Percentiles rank a stretch among this genome's conserved stretches.
Evolutionary conservation across 2,113 vertebrate genomes (phyloP).

Genomic region (Scalopus aquaticus): DNA sequence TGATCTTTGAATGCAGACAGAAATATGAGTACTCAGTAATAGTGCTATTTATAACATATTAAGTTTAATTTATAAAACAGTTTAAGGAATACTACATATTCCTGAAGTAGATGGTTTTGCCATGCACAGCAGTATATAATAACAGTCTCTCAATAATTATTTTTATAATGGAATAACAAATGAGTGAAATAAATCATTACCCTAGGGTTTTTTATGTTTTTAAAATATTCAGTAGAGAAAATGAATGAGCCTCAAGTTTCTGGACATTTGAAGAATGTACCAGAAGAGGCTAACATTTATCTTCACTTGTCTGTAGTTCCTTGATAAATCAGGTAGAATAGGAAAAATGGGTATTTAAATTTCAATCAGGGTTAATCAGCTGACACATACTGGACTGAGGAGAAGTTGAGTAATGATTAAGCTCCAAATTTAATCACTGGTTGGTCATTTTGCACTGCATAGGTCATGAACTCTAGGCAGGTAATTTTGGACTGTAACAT

Average conservation of each 20-base stretch:
- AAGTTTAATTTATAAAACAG: background rate
- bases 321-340: conserved; percentile 63
- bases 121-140: background rate
- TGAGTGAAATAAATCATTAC: conserved; percentile 54
- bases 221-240: conserved; percentile 66
- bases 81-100: background rate
- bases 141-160: background rate
- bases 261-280: conserved; percentile 65
- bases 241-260: conserved; percentile 42
- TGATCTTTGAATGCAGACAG: background rate
- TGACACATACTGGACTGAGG: conserved; percentile 12
- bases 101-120: background rate
- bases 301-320: conserved; percentile 54
- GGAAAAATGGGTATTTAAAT: conserved; percentile 69
- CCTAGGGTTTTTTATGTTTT: background rate
- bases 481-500: conserved; percentile 55
- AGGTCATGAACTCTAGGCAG: conserved; percentile 48
- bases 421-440: conserved; percentile 65
- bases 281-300: conserved; percentile 53
- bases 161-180: conserved; percentile 51
- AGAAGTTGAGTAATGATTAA: conserved; percentile 68
- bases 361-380: conserved; percentile 70
- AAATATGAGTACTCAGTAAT: background rate
- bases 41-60: background rate
- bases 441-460: conserved; percentile 9